Evolutionary conservation across 2,888 invertebrate species (phyloP), one percentile per base, ranked within the genome.

Genomic region (Limnephilus marmoratus): DNA sequence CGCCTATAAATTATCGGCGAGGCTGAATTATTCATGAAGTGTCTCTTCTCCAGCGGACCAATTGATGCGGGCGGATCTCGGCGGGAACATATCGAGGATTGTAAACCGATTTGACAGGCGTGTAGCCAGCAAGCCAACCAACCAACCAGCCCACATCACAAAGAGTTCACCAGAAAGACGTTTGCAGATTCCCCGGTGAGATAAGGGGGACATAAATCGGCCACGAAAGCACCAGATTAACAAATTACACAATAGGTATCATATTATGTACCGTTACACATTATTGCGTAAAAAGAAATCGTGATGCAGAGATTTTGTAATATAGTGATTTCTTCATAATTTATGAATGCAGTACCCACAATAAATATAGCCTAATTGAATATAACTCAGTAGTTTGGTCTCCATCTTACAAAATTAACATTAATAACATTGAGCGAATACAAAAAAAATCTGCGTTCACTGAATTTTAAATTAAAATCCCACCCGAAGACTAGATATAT

Each of bases 21-120:
- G 82, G 93, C 87, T 93, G 93, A 93, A 93, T 93, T 92, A 93
- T 93, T 93, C 93, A 93, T 93, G 92, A 90, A 90, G 49, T 29
- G 90, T 68, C 85, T 90, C 90, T 85, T 83, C 90, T 90, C 80
- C 93, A 41, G 81, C 85, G 90, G 90, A 89, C 81, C 91, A 90
- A 93, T 93, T 93, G 93, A 91, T 93, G 91, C 91, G 81, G 91
- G 93, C 85, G 45, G 90, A 90, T 90, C 90, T 45, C 81, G 82
- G n/a, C 31, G n/a, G 41, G 45, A 89, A 89, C 89, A 37, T 81
- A 89, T 90, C 90, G 89, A n/a, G 81, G 89, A 89, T 80, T 81
- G 89, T 81, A 37, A 89, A 81, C 13, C 68, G 91, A 87, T 85
- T 37, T 88, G 90, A 90, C 85, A 80, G 85, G 37, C 80, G 87